These are phyloP conservation scores for Aleiodes alternator DNA, from an alignment of 2,888 invertebrate species.

Conservation along the genomic window DNA sequence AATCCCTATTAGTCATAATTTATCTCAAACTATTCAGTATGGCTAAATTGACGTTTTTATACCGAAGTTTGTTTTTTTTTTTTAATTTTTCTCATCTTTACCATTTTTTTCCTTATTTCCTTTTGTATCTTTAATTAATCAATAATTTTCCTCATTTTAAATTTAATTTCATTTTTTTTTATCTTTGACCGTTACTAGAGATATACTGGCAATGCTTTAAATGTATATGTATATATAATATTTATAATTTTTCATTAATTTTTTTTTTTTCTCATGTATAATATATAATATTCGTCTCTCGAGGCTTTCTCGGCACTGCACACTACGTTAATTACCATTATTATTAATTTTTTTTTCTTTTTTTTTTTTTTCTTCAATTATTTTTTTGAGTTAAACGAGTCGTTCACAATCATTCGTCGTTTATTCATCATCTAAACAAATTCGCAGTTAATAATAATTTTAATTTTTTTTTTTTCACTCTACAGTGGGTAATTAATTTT, in stretches of 20 bases:
- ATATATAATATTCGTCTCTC: slow-evolving; percentile 53
- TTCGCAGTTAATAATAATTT: slow-evolving; percentile 19
- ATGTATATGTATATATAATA: slow-evolving; percentile 52
- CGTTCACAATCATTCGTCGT: slow-evolving; percentile 53
- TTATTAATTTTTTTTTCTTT: slow-evolving; percentile 16
- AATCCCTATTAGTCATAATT: slow-evolving; percentile 34
- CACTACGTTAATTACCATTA: slow-evolving; percentile 44
- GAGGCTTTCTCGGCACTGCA: slow-evolving; percentile 58
- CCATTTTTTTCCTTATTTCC: slow-evolving; percentile 40
- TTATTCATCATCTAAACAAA: slow-evolving; percentile 34
- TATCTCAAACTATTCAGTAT: slow-evolving; percentile 66
- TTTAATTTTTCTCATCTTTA: slow-evolving; percentile 24
- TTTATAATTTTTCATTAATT: slow-evolving; percentile 42
- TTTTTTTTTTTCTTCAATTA: neutral
- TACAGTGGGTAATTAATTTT: slow-evolving; percentile 18
- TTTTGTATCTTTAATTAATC: slow-evolving; percentile 25
- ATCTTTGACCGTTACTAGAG: slow-evolving; percentile 61
- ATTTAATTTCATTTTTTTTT: slow-evolving; percentile 25
- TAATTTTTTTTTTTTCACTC: neutral
- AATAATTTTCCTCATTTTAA: slow-evolving; percentile 40
- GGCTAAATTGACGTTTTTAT: slow-evolving; percentile 75
- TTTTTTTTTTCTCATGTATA: slow-evolving; percentile 35
- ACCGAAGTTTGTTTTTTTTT: slow-evolving; percentile 63
- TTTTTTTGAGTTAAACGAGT: slow-evolving; percentile 43
- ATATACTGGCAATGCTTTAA: slow-evolving; percentile 70